These are phyloP conservation scores for Strigops habroptila DNA, from an alignment of 2,113 vertebrate species.

Conservation along the genomic window DNA sequence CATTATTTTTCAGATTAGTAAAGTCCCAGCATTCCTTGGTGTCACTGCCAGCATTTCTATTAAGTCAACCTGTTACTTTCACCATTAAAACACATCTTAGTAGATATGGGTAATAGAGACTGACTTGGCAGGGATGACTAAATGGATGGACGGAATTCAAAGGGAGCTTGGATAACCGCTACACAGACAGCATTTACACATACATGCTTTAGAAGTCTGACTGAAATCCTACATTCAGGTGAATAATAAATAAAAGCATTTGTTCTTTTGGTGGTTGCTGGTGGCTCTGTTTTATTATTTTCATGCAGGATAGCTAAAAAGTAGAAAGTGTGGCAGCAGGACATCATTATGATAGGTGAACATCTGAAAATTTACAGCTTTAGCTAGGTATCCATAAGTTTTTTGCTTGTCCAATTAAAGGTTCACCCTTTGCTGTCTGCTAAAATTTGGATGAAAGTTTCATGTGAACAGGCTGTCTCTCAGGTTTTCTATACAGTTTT, in stretches of 20 bases:
- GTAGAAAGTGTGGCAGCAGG: slow-evolving; percentile 15
- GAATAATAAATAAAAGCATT: slow-evolving; percentile 61
- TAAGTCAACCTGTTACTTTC: slow-evolving; percentile 5
- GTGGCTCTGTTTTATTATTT: slow-evolving; percentile 39
- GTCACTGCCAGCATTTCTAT: slow-evolving; percentile 10
- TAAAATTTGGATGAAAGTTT: slow-evolving; percentile 41
- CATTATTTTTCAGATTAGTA: slow-evolving; percentile 14
- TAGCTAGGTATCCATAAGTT: background rate
- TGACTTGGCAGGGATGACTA: slow-evolving; percentile 24
- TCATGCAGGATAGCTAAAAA: background rate
- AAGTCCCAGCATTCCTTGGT: slow-evolving; percentile 24
- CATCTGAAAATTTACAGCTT: slow-evolving; percentile 6
- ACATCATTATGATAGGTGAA: slow-evolving; percentile 25
- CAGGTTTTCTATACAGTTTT: background rate
- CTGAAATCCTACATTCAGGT: slow-evolving; percentile 24
- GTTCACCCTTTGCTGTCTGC: background rate
- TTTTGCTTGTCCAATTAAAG: slow-evolving; percentile 33
- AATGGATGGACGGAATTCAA: background rate
- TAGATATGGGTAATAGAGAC: background rate
- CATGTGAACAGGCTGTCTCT: background rate
- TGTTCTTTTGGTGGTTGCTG: slow-evolving; percentile 35
- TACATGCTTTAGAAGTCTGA: background rate
- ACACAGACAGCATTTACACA: slow-evolving; percentile 20
- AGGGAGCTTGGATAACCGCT: background rate
- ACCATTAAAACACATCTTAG: background rate